A percentile compares a stretch with the other conserved stretches of the same genome.
Conservation (phyloP, 2,888 invertebrate genomes). For the Thymelicus lineola region DNA sequence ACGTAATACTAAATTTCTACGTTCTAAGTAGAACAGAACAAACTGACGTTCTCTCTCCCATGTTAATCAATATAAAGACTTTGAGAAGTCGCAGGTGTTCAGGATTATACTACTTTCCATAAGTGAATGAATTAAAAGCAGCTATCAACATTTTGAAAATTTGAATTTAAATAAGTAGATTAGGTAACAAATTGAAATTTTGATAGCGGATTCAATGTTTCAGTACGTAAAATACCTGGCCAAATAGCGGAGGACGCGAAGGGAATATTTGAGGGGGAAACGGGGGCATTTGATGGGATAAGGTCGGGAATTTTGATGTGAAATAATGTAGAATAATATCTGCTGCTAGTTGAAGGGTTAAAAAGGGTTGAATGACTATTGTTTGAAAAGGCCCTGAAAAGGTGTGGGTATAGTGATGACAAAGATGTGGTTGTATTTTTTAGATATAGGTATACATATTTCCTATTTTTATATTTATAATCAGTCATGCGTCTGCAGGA, state of each 20-base stretch:
- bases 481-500: no score
- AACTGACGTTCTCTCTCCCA: no score
- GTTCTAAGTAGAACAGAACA: no score
- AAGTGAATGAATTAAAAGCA: neutral
- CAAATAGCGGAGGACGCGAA: conserved; percentile 52
- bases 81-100: no score
- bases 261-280: conserved; percentile 52
- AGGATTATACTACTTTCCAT: no score
- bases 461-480: no score
- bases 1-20: no score
- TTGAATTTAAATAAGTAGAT: conserved; percentile 40
- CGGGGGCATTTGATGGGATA: conserved; percentile 16
- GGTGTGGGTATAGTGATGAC: neutral
- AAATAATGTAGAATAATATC: conserved; percentile 33
- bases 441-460: no score
- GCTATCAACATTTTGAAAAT: neutral
- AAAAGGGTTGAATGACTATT: conserved; percentile 12
- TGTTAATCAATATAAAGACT: no score
- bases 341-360: conserved; percentile 24
- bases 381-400: neutral
- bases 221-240: conserved; percentile 57
- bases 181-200: conserved; percentile 58
- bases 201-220: conserved; percentile 55
- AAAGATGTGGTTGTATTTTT: neutral
- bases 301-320: conserved; percentile 19